Evolutionary conservation across 1,140 invertebrate species (phyloP).

Genomic region (Caenorhabditis tropicalis): DNA sequence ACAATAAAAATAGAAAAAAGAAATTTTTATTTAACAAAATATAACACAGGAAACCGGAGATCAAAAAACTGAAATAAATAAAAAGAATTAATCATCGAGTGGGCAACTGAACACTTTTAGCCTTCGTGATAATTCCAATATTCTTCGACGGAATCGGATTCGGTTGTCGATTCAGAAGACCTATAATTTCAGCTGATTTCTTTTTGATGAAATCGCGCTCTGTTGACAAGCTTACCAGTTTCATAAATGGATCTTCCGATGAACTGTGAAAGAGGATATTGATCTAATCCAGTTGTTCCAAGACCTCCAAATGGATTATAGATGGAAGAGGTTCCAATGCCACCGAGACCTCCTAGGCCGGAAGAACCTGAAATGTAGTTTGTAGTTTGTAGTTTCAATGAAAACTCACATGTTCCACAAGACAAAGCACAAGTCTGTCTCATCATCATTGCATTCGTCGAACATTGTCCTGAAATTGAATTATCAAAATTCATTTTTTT

Average conservation of each 20-base stretch:
- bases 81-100: neutral
- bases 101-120: neutral
- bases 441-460: neutral
- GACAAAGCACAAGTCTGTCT: neutral
- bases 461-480: neutral
- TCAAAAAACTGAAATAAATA: no score
- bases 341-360: neutral
- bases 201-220: neutral
- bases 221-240: constrained; percentile 1
- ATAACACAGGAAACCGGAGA: no score
- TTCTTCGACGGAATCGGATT: neutral
- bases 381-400: neutral
- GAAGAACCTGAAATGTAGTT: neutral
- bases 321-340: neutral
- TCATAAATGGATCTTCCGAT: constrained; percentile 23
- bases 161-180: neutral
- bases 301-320: neutral
- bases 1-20: neutral
- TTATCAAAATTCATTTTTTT: neutral
- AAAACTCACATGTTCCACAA: constrained; percentile 26
- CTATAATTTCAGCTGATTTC: neutral
- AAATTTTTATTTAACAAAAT: no score
- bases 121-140: neutral
- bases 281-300: neutral
- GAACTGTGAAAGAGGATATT: constrained; percentile 9